Percentiles rank a stretch among this genome's conserved stretches.
Conservation (phyloP, 2,888 invertebrate species). For the Slavum lentiscoides region DNA sequence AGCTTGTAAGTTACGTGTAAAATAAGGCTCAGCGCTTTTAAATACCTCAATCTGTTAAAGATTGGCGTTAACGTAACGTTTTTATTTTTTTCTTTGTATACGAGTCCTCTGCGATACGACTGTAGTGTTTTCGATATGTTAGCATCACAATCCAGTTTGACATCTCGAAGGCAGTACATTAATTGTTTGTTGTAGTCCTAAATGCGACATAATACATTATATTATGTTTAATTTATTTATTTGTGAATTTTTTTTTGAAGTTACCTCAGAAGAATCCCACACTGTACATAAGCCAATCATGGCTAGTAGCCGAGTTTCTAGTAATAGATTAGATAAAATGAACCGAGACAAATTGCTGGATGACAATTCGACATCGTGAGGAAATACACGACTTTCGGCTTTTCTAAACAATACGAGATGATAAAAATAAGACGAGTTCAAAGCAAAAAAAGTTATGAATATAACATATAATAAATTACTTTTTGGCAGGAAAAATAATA, state of each 20-base stretch:
- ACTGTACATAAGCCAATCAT: slow-evolving; percentile 42
- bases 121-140: slow-evolving; percentile 45
- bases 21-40: slow-evolving; percentile 38
- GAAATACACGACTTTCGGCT: slow-evolving; percentile 73
- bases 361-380: slow-evolving; percentile 67
- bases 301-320: slow-evolving; percentile 53
- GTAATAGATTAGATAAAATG: slow-evolving; percentile 71
- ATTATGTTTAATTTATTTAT: background rate
- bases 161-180: slow-evolving; percentile 32
- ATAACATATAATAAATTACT: slow-evolving; percentile 61
- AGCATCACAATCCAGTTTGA: slow-evolving; percentile 41
- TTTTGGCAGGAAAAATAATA: slow-evolving; percentile 75
- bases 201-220: slow-evolving; percentile 4
- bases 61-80: slow-evolving; percentile 33
- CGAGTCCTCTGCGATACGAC: slow-evolving; percentile 42
- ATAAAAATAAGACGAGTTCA: background rate
- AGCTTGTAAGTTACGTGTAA: slow-evolving; percentile 47
- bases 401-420: slow-evolving; percentile 62
- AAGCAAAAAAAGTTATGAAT: background rate
- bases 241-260: background rate
- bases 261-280: slow-evolving; percentile 50
- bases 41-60: slow-evolving; percentile 41
- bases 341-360: slow-evolving; percentile 72
- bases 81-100: slow-evolving; percentile 33
- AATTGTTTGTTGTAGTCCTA: slow-evolving; percentile 45